phyloP scores from a whole-genome alignment of 2,797 vertebrate genomes.

The Pitangus sulphuratus region DNA sequence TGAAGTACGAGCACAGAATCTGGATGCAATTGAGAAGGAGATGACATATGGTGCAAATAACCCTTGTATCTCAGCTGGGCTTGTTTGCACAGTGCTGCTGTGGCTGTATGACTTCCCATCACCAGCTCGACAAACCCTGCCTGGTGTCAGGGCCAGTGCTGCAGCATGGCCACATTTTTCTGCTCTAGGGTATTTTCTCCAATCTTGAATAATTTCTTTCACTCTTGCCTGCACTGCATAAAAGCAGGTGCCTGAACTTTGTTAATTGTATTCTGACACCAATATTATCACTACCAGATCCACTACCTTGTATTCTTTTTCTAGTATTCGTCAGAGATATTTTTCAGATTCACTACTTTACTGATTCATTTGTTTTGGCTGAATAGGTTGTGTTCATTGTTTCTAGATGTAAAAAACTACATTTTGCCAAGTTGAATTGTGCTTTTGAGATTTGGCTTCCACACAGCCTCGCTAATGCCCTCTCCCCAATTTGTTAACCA shows the following conservation, averaged over 20 bases:
- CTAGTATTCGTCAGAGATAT: neutral
- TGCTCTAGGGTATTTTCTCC: neutral
- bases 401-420: neutral
- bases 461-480: neutral
- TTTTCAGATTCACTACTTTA: neutral
- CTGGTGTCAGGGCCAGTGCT: neutral
- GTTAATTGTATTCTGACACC: neutral
- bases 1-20: neutral
- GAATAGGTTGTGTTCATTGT: neutral
- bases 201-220: neutral
- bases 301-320: neutral
- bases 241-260: neutral
- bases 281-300: neutral
- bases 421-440: neutral
- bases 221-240: neutral
- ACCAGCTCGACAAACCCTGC: neutral
- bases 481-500: rapidly evolving
- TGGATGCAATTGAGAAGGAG: neutral
- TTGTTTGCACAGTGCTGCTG: neutral
- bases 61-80: neutral
- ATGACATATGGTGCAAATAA: neutral
- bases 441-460: neutral
- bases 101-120: rapidly evolving
- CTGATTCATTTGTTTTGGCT: neutral
- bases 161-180: neutral